phyloP scores from a whole-genome alignment of 2,888 invertebrate genomes.

The Agrotis segetum region DNA sequence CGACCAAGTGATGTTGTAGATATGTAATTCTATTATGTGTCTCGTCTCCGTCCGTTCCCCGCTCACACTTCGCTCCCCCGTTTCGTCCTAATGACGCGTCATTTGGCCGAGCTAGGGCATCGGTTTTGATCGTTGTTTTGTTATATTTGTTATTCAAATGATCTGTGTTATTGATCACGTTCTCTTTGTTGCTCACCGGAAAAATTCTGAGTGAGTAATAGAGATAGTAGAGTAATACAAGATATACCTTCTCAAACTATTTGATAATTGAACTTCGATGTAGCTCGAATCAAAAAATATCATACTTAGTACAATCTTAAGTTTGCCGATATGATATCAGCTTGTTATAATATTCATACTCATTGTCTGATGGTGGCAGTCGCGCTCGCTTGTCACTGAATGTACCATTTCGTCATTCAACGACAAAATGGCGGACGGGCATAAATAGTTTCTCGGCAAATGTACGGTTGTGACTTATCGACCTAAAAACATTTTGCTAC shows the following conservation, averaged over 20 bases:
- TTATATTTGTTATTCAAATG: slow-evolving; percentile 84
- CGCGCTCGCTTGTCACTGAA: slow-evolving; percentile 63
- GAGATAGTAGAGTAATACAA: too few relatives aligned
- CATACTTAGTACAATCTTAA: slow-evolving; percentile 13
- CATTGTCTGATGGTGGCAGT: slow-evolving; percentile 55
- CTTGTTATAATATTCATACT: slow-evolving; percentile 41
- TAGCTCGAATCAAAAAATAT: slow-evolving; percentile 27
- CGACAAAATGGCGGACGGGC: slow-evolving; percentile 87
- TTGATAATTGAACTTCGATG: slow-evolving; percentile 23
- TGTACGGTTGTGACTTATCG: slow-evolving; percentile 81
- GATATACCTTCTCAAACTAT: slow-evolving; percentile 38
- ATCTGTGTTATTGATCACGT: slow-evolving; percentile 79
- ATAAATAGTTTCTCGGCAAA: slow-evolving; percentile 82
- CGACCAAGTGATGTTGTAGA: slow-evolving; percentile 86
- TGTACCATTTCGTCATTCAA: slow-evolving; percentile 81
- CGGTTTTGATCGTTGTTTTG: slow-evolving; percentile 83
- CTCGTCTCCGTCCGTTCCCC: slow-evolving; percentile 86
- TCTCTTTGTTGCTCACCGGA: slow-evolving; percentile 72
- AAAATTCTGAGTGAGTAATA: slow-evolving; percentile 65
- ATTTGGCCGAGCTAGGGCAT: slow-evolving; percentile 84
- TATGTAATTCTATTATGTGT: slow-evolving; percentile 89
- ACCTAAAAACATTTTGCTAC: slow-evolving; percentile 74
- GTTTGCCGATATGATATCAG: slow-evolving; percentile 32
- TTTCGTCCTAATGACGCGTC: slow-evolving; percentile 84
- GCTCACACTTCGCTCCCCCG: slow-evolving; percentile 78